phyloP scores from a whole-genome alignment of 2,797 vertebrate species.

The Linurgus olivaceus region DNA sequence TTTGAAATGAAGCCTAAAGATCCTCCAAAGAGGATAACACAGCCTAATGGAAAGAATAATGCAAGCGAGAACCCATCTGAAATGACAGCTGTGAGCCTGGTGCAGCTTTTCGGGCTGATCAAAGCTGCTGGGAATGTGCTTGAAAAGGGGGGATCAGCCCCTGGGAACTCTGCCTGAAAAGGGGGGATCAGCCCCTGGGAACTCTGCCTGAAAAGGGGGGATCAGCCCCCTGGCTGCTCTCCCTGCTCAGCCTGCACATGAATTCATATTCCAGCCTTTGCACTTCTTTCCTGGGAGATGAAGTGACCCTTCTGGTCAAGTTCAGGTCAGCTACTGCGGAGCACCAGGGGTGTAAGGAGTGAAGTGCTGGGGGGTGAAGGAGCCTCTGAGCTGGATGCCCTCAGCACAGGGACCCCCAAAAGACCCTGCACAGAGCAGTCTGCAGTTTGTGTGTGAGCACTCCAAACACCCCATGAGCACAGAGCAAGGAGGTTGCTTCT shows the following conservation, averaged over 20 bases:
- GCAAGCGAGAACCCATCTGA: slow-evolving; percentile 36
- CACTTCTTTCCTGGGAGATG: background rate
- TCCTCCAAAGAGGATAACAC: slow-evolving; percentile 36
- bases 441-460: background rate
- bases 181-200: background rate
- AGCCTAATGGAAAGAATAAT: slow-evolving; percentile 54
- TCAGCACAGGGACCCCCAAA: background rate
- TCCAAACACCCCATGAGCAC: accelerated
- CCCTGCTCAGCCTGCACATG: background rate
- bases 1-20: slow-evolving; percentile 51
- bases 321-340: accelerated
- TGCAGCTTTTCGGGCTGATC: background rate
- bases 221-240: background rate
- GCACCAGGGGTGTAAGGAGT: accelerated
- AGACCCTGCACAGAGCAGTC: accelerated
- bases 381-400: accelerated
- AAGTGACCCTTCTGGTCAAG: background rate
- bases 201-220: accelerated
- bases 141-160: background rate
- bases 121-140: background rate
- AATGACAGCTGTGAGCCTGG: slow-evolving; percentile 46
- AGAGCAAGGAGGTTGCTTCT: background rate
- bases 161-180: background rate
- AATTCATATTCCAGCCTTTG: background rate
- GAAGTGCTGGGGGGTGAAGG: accelerated